These are phyloP conservation scores for Hypotaenidia philippensis DNA, from an alignment of 2,797 vertebrate genomes.

Conservation along the genomic window DNA sequence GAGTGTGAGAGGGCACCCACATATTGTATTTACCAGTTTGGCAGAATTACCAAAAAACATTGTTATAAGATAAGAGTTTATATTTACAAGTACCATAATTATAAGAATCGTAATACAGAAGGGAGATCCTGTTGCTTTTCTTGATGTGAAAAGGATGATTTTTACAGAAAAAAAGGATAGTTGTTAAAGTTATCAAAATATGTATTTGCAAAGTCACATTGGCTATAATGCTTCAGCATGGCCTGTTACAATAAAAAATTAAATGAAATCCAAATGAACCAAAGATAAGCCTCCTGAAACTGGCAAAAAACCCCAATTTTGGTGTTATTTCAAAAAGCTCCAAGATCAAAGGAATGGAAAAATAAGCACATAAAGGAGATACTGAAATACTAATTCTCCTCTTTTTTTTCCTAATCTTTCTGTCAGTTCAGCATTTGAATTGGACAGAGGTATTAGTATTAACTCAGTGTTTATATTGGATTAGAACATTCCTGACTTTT, in stretches of 20 bases:
- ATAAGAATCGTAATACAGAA: background rate
- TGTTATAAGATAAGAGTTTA: background rate
- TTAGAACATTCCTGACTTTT: slow-evolving; percentile 60
- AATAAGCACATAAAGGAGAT: background rate
- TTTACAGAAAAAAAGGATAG: background rate
- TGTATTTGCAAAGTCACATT: background rate
- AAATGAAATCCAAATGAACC: background rate
- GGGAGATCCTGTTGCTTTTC: background rate
- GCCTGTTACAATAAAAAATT: background rate
- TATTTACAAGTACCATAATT: background rate
- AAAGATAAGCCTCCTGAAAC: background rate
- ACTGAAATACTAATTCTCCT: background rate
- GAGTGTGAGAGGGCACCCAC: background rate
- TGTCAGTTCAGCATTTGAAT: slow-evolving; percentile 32
- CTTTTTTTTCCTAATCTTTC: background rate
- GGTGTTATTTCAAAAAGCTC: slow-evolving; percentile 9
- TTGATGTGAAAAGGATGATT: background rate
- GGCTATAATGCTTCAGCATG: background rate
- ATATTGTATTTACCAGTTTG: background rate
- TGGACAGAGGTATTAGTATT: slow-evolving; percentile 27
- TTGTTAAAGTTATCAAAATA: background rate
- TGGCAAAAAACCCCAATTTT: background rate
- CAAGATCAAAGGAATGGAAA: slow-evolving; percentile 20
- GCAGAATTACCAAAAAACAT: background rate
- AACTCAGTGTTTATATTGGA: slow-evolving; percentile 57